A percentile compares a stretch with the other conserved stretches of the same genome.
Conservation (phyloP, 1,140 invertebrate genomes). For the Tetragonula clypearis region DNA sequence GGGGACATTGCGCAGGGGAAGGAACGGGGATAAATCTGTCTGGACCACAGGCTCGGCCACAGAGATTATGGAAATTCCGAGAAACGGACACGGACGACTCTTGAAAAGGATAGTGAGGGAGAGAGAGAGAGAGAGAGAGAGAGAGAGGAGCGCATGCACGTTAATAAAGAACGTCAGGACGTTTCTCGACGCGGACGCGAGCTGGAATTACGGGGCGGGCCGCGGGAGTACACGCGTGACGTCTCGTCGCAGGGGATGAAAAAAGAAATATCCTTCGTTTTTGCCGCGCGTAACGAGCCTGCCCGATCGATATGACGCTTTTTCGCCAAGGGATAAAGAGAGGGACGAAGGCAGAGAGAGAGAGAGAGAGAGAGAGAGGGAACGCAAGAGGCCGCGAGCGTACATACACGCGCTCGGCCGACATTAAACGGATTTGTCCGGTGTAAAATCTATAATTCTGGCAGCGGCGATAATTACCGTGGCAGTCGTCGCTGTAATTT, state of each 20-base stretch:
- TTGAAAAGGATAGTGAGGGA: conserved; percentile 12
- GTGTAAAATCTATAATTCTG: conserved; percentile 61
- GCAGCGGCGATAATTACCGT: conserved; percentile 54
- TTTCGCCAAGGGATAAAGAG: not conserved
- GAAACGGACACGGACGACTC: conserved; percentile 41
- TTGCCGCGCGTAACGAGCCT: conserved; percentile 31
- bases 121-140: too few species aligned
- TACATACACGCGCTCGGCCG: conserved; percentile 25
- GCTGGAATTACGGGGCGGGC: not conserved
- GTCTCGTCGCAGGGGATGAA: not conserved
- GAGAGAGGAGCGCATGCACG: not conserved
- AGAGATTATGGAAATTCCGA: conserved; percentile 68
- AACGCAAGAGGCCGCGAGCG: too few species aligned
- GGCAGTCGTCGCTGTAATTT: conserved; percentile 58
- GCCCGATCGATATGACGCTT: conserved; percentile 38
- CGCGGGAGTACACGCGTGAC: not conserved
- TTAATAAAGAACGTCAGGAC: conserved; percentile 16
- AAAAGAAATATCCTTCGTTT: conserved; percentile 12
- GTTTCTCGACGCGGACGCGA: conserved; percentile 8
- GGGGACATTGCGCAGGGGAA: conserved; percentile 46
- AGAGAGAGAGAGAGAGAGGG: not conserved
- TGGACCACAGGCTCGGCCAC: conserved; percentile 23
- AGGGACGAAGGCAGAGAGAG: not conserved
- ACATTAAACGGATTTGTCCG: conserved; percentile 58
- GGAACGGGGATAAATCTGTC: conserved; percentile 53